Conservation (phyloP, 2,797 vertebrate genomes). For the Vireo griseus region DNA sequence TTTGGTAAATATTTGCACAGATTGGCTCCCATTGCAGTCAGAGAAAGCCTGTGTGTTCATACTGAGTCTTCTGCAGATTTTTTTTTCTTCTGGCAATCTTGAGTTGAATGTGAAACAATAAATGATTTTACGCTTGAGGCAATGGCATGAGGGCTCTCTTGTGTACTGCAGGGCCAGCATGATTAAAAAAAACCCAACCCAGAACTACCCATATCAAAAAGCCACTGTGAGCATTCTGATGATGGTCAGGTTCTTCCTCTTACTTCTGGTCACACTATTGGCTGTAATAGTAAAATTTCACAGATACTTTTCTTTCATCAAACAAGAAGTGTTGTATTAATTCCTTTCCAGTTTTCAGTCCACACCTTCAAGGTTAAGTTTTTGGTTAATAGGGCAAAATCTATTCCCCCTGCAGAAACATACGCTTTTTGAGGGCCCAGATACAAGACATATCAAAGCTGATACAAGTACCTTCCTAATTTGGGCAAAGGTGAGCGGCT, state of each 20-base stretch:
- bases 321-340: not conserved
- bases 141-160: rapidly evolving
- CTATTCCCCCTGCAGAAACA: not conserved
- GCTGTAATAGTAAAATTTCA: not conserved
- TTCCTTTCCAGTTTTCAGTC: not conserved
- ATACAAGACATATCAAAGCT: not conserved
- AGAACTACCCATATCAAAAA: not conserved
- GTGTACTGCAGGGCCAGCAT: not conserved
- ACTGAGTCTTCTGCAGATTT: not conserved
- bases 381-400: not conserved
- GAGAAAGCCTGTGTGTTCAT: not conserved
- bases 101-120: not conserved
- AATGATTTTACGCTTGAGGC: not conserved
- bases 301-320: not conserved
- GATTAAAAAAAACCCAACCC: not conserved
- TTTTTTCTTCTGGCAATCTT: not conserved
- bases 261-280: not conserved
- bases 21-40: not conserved
- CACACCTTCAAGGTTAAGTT: not conserved
- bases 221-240: not conserved
- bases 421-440: not conserved
- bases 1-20: not conserved
- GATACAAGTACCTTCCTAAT: not conserved
- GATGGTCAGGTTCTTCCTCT: not conserved
- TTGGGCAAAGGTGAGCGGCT: not conserved